These are phyloP conservation scores for Chrysaora quinquecirrha DNA, from an alignment of 30 jellyfish, hydroid and myxozoan species.

Conservation along the genomic window DNA sequence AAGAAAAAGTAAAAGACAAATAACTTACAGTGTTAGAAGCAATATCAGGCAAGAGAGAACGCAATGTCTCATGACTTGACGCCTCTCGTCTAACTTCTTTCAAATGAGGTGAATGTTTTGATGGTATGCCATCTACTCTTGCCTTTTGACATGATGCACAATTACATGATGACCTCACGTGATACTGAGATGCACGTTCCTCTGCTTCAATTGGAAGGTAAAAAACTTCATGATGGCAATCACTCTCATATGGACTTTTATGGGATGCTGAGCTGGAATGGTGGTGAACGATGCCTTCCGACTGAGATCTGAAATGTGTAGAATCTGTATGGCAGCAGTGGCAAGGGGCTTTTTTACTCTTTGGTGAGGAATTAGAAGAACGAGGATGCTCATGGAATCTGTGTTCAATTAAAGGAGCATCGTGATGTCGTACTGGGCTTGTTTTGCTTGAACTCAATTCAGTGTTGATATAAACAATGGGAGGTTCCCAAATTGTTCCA, in stretches of 20 bases:
- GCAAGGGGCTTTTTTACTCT: slow-evolving; percentile 43
- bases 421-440: slow-evolving; percentile 16
- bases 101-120: slow-evolving; percentile 8
- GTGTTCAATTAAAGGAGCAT: slow-evolving; percentile 11
- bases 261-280: slow-evolving; percentile 39
- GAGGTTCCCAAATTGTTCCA: slow-evolving; percentile 87
- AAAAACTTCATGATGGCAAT: slow-evolving; percentile 60
- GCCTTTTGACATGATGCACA: slow-evolving; percentile 73
- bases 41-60: slow-evolving; percentile 48
- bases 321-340: slow-evolving; percentile 65
- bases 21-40: neutral
- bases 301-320: slow-evolving; percentile 28
- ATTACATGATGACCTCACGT: slow-evolving; percentile 42
- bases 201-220: slow-evolving; percentile 56
- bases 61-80: slow-evolving; percentile 38
- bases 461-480: slow-evolving; percentile 64
- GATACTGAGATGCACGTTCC: slow-evolving; percentile 49
- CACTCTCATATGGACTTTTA: slow-evolving; percentile 41
- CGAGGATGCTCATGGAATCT: slow-evolving; percentile 41
- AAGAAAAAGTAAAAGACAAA: neutral
- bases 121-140: slow-evolving; percentile 42
- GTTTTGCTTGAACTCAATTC: slow-evolving; percentile 34
- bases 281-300: slow-evolving; percentile 23
- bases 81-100: slow-evolving; percentile 8
- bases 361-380: slow-evolving; percentile 49